Conservation (phyloP, 1,140 invertebrate species). For the Acromyrmex charruanus region DNA sequence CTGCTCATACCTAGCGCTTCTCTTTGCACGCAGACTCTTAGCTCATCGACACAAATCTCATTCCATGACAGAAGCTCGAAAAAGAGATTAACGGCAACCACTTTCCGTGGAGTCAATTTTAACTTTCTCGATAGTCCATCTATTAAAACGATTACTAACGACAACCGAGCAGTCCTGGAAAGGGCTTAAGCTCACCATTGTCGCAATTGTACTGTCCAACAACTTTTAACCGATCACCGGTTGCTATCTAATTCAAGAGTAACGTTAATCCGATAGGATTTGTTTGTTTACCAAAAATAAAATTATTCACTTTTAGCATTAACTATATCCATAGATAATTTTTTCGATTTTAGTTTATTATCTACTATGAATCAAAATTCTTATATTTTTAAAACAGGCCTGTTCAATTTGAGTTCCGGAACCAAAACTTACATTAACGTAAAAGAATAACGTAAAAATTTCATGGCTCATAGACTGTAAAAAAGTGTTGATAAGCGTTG, state of each 20-base stretch:
- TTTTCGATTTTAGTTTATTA: not conserved
- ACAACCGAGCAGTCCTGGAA: slow-evolving; percentile 78
- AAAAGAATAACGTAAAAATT: too few relatives aligned
- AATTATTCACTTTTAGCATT: not conserved
- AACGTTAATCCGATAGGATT: slow-evolving; percentile 14
- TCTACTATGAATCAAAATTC: not conserved
- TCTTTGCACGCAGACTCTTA: slow-evolving; percentile 61
- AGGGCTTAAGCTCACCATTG: slow-evolving; percentile 54
- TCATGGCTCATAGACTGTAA: too few relatives aligned
- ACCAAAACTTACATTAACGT: too few relatives aligned
- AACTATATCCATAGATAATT: not conserved
- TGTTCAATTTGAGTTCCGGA: too few relatives aligned
- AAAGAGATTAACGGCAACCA: slow-evolving; percentile 84
- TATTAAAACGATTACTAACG: slow-evolving; percentile 85
- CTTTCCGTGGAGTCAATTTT: slow-evolving; percentile 82
- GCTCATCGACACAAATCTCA: slow-evolving; percentile 82
- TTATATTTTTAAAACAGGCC: not conserved
- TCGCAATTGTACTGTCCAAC: not conserved
- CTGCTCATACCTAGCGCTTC: not conserved
- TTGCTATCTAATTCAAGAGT: slow-evolving; percentile 10
- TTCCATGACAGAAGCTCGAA: slow-evolving; percentile 81
- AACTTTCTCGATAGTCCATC: slow-evolving; percentile 82
- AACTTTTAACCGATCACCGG: slow-evolving; percentile 3
- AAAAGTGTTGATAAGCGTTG: too few relatives aligned
- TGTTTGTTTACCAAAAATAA: slow-evolving; percentile 11